Base-by-base conservation (phyloP, 2,113 vertebrate genomes). In the Stegastes partitus region DNA sequence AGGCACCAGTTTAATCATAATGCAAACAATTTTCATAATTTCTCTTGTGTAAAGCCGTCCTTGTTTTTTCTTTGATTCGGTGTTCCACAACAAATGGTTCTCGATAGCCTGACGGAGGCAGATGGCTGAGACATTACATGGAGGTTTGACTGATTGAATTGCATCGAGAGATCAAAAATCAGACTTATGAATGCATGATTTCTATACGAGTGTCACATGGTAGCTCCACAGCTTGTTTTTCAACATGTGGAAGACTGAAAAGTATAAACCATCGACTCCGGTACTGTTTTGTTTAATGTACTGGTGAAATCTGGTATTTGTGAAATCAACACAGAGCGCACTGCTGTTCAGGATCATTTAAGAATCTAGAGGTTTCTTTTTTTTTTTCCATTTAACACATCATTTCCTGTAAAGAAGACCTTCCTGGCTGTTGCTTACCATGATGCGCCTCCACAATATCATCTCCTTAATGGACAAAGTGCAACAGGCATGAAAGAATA, bases 81-180 rank as follows among this genome's bases (percentile, higher is more conserved):
- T 28, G 8, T 50, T 61, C 18, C 14, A 42, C 2, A 62, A 12
- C 26, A 63, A 31, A 57, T 67, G 28, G 9, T 22, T 72, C 18
- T 28, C 28, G 21, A 50, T 9, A 68, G 37, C 61, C 45, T 79
- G 66, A 75, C 53, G 51, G 75, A 11, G 6, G 28, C 62, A 79
- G 85, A 72, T 78, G 57, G 74, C 45, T 63, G 56, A 71, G 65
- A 58, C 19, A 8, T 28, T 22, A 44, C 34, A 21, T 61, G 61
- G 53, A 25, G 56, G 16, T 67, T 54, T 79, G 55, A 58, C 65
- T 44, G 28, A 82, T 71, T 58, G 54, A 15, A 68, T 75, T 70
- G 19, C 2, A 47, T 1, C 18, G 18, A 19, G 18, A 47, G 7
- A 1, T 47, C 18, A 16, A 47, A 47, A 3, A 47, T 75, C 51